Percentiles rank a stretch among this genome's conserved stretches.
Evolutionary conservation across 2,797 vertebrate species (phyloP).

Genomic region (Crax fasciolata): DNA sequence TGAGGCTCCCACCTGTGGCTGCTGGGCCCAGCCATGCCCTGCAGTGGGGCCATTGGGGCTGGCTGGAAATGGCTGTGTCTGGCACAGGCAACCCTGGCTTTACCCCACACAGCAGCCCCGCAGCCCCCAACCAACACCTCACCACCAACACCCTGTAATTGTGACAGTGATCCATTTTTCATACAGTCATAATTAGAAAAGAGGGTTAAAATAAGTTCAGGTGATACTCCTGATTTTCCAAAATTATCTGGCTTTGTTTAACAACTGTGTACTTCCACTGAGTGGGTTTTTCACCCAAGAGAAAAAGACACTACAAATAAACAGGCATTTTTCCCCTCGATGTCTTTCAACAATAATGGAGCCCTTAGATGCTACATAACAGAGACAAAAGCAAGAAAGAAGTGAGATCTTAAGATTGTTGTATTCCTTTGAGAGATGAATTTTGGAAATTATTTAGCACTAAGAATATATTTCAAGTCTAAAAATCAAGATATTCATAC

Average conservation of each 20-base stretch:
- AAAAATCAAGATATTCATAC: background rate
- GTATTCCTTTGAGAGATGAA: fast-evolving
- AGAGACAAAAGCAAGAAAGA: background rate
- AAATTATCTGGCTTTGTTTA: background rate
- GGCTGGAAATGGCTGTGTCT: background rate
- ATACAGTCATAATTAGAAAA: background rate
- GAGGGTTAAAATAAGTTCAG: background rate
- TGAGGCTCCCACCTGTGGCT: too few species aligned
- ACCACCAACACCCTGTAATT: background rate
- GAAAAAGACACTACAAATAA: background rate
- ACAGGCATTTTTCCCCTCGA: fast-evolving
- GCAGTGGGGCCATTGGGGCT: fast-evolving
- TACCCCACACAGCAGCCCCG: background rate
- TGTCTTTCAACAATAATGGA: background rate
- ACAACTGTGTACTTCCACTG: background rate
- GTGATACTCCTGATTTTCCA: background rate
- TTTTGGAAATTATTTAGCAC: background rate
- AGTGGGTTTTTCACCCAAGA: background rate
- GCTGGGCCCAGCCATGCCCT: background rate
- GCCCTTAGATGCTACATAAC: background rate
- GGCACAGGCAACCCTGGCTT: fast-evolving
- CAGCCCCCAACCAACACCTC: background rate
- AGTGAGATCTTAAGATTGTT: background rate
- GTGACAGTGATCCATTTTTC: background rate
- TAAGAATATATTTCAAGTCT: background rate